These are phyloP conservation scores for Trinectes maculatus DNA, from an alignment of 2,113 vertebrate genomes.

Conservation along the genomic window DNA sequence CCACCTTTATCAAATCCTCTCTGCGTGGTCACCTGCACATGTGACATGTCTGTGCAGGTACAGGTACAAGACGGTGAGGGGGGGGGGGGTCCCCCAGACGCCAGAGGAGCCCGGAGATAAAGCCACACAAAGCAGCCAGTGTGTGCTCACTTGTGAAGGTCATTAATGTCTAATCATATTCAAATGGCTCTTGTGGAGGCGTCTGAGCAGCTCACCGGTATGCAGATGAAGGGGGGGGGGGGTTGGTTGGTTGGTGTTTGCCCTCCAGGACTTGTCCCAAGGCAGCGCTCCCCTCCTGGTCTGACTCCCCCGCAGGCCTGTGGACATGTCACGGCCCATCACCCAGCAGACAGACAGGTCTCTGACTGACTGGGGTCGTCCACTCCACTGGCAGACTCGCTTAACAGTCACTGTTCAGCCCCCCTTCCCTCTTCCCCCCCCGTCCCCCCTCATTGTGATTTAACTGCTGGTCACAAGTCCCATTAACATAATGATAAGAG, in stretches of 20 bases:
- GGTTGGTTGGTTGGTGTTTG: too few species aligned
- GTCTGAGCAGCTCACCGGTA: slow-evolving; percentile 43
- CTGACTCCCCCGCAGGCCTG: slow-evolving; percentile 56
- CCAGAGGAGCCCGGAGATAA: slow-evolving; percentile 15
- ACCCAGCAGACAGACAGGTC: slow-evolving; percentile 71
- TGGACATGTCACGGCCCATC: slow-evolving; percentile 72
- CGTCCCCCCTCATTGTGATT: slow-evolving; percentile 70
- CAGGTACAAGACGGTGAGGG: not conserved
- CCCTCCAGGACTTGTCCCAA: slow-evolving; percentile 57
- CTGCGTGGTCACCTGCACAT: slow-evolving; percentile 13
- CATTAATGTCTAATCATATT: slow-evolving; percentile 67
- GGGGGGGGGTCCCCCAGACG: not conserved
- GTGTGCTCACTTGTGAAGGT: slow-evolving; percentile 55
- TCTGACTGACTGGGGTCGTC: slow-evolving; percentile 41
- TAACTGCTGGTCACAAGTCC: slow-evolving; percentile 72
- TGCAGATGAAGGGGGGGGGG: slow-evolving; percentile 46
- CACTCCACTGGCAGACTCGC: slow-evolving; percentile 74
- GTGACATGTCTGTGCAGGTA: slow-evolving; percentile 2
- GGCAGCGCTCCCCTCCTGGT: slow-evolving; percentile 52
- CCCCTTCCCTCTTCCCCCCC: slow-evolving; percentile 6
- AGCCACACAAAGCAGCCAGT: slow-evolving; percentile 29
- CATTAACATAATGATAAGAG: slow-evolving; percentile 85
- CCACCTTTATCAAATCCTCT: slow-evolving; percentile 14
- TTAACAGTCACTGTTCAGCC: slow-evolving; percentile 49
- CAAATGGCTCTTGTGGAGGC: slow-evolving; percentile 43